Evolutionary conservation across 2,888 invertebrate species (phyloP).

Genomic region (Apodemia zela): DNA sequence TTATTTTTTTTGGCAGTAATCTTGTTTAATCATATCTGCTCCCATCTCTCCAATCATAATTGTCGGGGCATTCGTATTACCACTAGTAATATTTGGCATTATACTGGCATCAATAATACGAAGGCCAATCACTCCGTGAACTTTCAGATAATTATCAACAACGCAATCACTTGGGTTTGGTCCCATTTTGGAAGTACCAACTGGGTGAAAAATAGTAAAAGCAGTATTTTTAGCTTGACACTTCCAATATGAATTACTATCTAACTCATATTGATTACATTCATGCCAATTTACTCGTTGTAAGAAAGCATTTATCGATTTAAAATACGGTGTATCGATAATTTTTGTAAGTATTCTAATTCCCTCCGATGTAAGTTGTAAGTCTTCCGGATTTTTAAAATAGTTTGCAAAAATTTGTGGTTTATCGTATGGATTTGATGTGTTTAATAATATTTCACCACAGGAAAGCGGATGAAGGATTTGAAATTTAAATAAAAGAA

Average conservation of each 20-base stretch:
- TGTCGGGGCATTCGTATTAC: too few species aligned
- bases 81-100: too few species aligned
- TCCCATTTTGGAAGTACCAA: slow-evolving; percentile 13
- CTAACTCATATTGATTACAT: slow-evolving; percentile 42
- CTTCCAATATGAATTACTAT: slow-evolving; percentile 48
- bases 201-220: slow-evolving; percentile 18
- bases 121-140: too few species aligned
- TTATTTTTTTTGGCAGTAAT: too few species aligned
- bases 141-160: too few species aligned
- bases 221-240: slow-evolving; percentile 68
- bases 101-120: too few species aligned
- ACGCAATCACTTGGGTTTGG: too few species aligned
- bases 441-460: slow-evolving; percentile 77
- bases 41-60: too few species aligned
- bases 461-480: slow-evolving; percentile 71
- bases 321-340: slow-evolving; percentile 42
- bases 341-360: slow-evolving; percentile 46
- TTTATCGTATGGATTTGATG: slow-evolving; percentile 75
- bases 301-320: slow-evolving; percentile 41
- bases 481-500: slow-evolving; percentile 51
- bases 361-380: slow-evolving; percentile 46
- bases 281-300: slow-evolving; percentile 42
- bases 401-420: slow-evolving; percentile 84
- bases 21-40: too few species aligned
- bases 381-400: slow-evolving; percentile 76